Evolutionary conservation across 2,888 invertebrate species (phyloP), one percentile per base, ranked within the genome.

Genomic region (Tanypteryx hageni): DNA sequence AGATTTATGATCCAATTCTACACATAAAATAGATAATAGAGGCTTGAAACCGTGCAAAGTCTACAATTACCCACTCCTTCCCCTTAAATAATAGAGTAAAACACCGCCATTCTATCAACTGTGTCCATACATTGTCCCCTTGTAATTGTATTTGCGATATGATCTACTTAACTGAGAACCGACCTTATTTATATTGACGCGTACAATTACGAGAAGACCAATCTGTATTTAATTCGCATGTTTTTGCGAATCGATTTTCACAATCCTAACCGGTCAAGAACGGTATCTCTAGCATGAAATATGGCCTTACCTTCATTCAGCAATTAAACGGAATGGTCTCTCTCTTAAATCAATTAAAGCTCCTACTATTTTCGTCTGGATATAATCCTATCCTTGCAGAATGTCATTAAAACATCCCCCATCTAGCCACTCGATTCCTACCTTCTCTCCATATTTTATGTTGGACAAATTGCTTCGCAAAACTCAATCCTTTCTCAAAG

Each of bases 341-440:
- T 76, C 76, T 76, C 76, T 76, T 76, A 76, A 76, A 76, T 76
- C 76, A 76, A 76, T 76, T 76, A 76, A 76, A 27, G 76, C 76
- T 22, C 13, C 1, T 27, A 27, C 27, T 27, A 76, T 27, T 76
- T 27, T 76, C 76, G 11, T 27, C 11, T 76, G 76, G 22, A 22
- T 76, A 18, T 22, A 22, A 76, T 76, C 76, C 11, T 27, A 11
- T 18, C 76, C 76, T 76, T 27, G 76, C 27, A 27, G 68, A 76
- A 27, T 18, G 13, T 76, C 76, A 76, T 76, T 22, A 76, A 76
- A 76, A 76, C 76, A 76, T 76, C 27, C 27, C 18, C 44, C 5
- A 44, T 44, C 44, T 44, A 44, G 44, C 44, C 44, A 44, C 3
- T 44, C 44, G 44, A 44, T 44, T 44, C 44, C 44, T 44, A 44